A percentile compares a stretch with the other conserved stretches of the same genome.
phyloP scores from a whole-genome alignment of 2,113 vertebrate species.

The Crotophaga sulcirostris region DNA sequence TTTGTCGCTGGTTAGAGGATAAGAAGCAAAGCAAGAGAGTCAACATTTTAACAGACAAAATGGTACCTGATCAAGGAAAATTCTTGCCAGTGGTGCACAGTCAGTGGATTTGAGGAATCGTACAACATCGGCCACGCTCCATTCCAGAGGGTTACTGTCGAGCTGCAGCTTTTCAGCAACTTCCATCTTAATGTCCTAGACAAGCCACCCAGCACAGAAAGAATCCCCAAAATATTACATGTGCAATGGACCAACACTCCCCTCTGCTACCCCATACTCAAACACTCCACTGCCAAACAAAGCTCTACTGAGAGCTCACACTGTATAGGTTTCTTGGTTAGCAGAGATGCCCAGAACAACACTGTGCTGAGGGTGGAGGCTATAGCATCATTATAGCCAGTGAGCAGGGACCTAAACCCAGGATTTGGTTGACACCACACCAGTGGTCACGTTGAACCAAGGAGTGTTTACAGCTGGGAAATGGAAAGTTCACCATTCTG shows the following conservation, averaged over 20 bases:
- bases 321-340: background rate
- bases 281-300: background rate
- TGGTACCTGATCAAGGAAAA: conserved; percentile 95
- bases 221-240: background rate
- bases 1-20: background rate
- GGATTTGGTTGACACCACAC: background rate
- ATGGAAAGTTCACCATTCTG: background rate
- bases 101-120: conserved; percentile 96
- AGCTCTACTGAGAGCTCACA: background rate
- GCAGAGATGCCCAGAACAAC: background rate
- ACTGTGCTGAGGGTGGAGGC: background rate
- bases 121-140: conserved; percentile 93
- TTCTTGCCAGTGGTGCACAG: conserved; percentile 92
- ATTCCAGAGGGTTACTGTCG: conserved; percentile 95
- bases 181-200: conserved; percentile 83
- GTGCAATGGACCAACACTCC: background rate
- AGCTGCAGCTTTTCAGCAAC: conserved; percentile 89
- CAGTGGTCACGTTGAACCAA: background rate
- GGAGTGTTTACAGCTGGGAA: background rate
- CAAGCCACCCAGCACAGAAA: background rate
- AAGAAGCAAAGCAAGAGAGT: background rate
- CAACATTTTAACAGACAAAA: background rate
- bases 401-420: background rate
- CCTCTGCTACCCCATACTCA: background rate
- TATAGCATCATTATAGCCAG: accelerated